A percentile compares a stretch with the other conserved stretches of the same genome.
These are phyloP conservation scores for Liparis tanakae DNA, from an alignment of 2,797 vertebrate genomes.

Conservation along the genomic window DNA sequence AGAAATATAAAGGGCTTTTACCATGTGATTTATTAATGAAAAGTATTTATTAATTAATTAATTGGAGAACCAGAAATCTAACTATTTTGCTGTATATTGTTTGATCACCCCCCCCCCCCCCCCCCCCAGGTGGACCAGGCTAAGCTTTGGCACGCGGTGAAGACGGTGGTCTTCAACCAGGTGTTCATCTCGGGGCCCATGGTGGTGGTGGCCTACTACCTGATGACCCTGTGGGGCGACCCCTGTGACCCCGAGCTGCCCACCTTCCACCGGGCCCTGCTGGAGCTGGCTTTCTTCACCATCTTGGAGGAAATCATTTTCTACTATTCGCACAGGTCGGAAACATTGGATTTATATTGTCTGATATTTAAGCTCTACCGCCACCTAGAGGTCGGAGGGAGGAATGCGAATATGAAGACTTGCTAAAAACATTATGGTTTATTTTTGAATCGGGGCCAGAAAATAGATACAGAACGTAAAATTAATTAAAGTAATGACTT, in stretches of 20 bases:
- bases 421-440: neutral
- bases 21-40: too few relatives aligned
- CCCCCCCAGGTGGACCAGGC: constrained; percentile 85
- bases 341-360: too few relatives aligned
- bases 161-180: constrained; percentile 83
- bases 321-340: constrained; percentile 93
- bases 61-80: too few relatives aligned
- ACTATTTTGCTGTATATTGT: too few relatives aligned
- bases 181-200: constrained; percentile 84
- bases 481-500: neutral
- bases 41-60: too few relatives aligned
- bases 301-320: constrained; percentile 90
- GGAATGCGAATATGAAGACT: neutral
- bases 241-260: constrained; percentile 88
- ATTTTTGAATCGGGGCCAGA: neutral
- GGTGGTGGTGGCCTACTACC: constrained; percentile 75
- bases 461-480: neutral
- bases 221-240: constrained; percentile 81
- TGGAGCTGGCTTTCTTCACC: constrained; percentile 84
- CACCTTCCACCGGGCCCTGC: constrained; percentile 90
- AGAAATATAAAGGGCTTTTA: too few relatives aligned
- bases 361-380: neutral
- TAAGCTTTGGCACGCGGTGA: constrained; percentile 81
- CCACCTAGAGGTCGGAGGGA: constrained; percentile 3
- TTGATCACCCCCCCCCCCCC: too few relatives aligned